These are phyloP conservation scores for Verasper variegatus DNA, from an alignment of 2,113 vertebrate species.

Conservation along the genomic window DNA sequence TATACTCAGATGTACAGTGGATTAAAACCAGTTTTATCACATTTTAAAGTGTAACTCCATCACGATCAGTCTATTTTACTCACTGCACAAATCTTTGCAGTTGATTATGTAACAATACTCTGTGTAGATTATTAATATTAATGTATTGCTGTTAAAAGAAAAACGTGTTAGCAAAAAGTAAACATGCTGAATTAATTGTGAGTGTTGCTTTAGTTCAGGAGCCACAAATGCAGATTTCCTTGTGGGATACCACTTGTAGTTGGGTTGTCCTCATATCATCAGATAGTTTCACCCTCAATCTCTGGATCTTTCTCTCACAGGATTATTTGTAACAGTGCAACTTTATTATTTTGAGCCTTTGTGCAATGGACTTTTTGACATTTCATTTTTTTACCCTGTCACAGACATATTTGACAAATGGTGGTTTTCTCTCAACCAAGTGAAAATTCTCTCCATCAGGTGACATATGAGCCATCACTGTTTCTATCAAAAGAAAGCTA, in stretches of 20 bases:
- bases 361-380: background rate
- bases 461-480: conserved; percentile 9
- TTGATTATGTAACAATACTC: conserved; percentile 6
- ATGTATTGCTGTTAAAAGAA: background rate
- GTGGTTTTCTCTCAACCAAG: conserved; percentile 3
- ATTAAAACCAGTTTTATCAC: no score
- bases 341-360: conserved; percentile 8
- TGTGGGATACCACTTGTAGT: background rate
- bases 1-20: no score
- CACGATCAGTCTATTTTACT: background rate
- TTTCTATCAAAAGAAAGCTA: conserved; percentile 43
- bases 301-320: background rate
- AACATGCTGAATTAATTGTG: background rate
- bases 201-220: background rate
- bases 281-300: background rate
- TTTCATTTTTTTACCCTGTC: conserved; percentile 14
- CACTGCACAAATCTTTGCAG: background rate
- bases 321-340: background rate
- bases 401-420: background rate
- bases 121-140: background rate
- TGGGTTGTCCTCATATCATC: no score
- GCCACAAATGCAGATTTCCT: background rate
- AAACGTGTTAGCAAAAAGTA: background rate
- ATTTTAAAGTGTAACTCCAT: no score
- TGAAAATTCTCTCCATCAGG: conserved; percentile 39